These are phyloP conservation scores for Lysiphlebus fabarum DNA, from an alignment of 1,140 invertebrate genomes.

Conservation along the genomic window DNA sequence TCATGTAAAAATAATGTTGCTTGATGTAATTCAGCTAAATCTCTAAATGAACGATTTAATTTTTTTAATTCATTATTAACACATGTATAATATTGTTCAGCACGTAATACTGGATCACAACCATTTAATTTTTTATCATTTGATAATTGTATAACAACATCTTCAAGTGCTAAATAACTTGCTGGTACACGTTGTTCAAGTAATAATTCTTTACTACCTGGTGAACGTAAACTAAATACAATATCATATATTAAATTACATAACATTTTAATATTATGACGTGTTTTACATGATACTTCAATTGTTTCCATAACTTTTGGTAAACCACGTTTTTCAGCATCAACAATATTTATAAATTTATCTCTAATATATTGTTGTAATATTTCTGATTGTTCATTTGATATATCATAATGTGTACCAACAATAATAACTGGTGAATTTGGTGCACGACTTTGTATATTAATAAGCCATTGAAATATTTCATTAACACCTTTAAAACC, in stretches of 20 bases:
- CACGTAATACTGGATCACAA: constrained; percentile 83
- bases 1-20: constrained; percentile 96
- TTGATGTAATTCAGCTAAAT: constrained; percentile 88
- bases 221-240: constrained; percentile 85
- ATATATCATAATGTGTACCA: constrained; percentile 90
- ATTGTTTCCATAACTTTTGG: constrained; percentile 91
- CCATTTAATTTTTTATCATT: constrained; percentile 64
- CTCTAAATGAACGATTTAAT: constrained; percentile 73
- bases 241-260: constrained; percentile 93
- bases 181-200: constrained; percentile 94
- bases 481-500: constrained; percentile 86
- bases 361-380: constrained; percentile 87
- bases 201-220: constrained; percentile 85
- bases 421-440: constrained; percentile 93
- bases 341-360: constrained; percentile 87
- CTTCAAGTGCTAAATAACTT: constrained; percentile 91
- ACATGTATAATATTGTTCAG: constrained; percentile 76
- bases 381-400: constrained; percentile 74
- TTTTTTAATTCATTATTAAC: constrained; percentile 70
- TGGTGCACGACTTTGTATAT: constrained; percentile 90
- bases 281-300: constrained; percentile 85
- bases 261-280: constrained; percentile 87
- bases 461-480: constrained; percentile 92
- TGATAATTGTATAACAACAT: constrained; percentile 80
- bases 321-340: constrained; percentile 93